These are phyloP conservation scores for Lysiphlebus fabarum DNA, from an alignment of 1,140 invertebrate genomes.

Conservation along the genomic window DNA sequence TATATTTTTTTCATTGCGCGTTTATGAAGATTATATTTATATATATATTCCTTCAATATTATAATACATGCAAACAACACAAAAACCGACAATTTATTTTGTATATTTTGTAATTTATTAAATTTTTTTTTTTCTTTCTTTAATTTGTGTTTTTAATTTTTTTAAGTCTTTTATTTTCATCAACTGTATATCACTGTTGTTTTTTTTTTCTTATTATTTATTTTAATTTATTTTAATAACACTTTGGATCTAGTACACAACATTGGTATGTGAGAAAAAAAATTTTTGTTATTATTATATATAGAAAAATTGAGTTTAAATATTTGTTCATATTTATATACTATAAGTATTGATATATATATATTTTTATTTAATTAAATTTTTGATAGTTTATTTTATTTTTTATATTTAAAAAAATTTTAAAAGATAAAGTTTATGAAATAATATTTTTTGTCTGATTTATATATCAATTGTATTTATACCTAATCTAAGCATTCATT, in stretches of 20 bases:
- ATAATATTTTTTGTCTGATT: background rate
- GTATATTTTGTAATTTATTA: no score
- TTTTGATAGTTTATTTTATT: background rate
- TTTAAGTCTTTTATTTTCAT: conserved; percentile 11
- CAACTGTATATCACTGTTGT: background rate
- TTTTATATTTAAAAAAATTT: no score
- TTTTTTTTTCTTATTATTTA: conserved; percentile 4
- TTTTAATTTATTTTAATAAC: conserved; percentile 12
- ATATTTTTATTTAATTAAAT: no score
- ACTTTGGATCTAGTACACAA: conserved; percentile 18
- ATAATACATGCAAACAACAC: conserved; percentile 20
- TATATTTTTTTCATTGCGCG: conserved; percentile 2
- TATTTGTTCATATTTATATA: background rate
- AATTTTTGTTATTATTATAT: conserved; percentile 12
- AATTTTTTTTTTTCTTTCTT: conserved; percentile 10
- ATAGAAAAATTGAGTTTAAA: conserved; percentile 16
- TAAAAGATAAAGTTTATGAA: conserved; percentile 10
- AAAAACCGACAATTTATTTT: conserved; percentile 12
- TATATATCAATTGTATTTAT: no score
- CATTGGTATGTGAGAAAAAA: conserved; percentile 9
- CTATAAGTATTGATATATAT: background rate
- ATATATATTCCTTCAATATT: background rate
- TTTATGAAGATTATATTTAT: conserved; percentile 10
- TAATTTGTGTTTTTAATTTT: conserved; percentile 11
- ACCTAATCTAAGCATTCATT: background rate